phyloP scores from a whole-genome alignment of 2,888 invertebrate species.

The Synergus laeviventris region DNA sequence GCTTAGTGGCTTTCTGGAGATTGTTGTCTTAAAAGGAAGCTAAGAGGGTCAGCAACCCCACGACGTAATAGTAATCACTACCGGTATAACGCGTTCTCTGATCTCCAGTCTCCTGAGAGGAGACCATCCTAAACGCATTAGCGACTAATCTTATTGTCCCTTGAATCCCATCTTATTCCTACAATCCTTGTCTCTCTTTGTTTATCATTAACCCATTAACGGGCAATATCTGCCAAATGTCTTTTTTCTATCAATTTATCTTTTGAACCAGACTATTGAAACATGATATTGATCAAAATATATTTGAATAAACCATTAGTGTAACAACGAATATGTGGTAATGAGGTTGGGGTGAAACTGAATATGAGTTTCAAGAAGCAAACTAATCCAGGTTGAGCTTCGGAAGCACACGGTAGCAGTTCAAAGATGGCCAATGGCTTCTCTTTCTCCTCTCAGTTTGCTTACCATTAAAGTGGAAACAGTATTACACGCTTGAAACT shows the following conservation, averaged over 20 bases:
- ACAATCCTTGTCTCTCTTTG: slow-evolving; percentile 52
- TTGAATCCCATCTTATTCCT: slow-evolving; percentile 56
- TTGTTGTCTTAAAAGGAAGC: slow-evolving; percentile 37
- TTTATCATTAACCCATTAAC: slow-evolving; percentile 66
- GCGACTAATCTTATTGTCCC: slow-evolving; percentile 67
- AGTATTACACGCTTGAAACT: background rate
- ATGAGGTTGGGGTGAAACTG: background rate
- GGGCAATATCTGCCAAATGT: slow-evolving; percentile 57
- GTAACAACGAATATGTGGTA: background rate
- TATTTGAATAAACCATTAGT: background rate
- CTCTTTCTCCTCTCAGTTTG: background rate
- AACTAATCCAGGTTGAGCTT: background rate
- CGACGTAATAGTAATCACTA: slow-evolving; percentile 44
- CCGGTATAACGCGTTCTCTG: slow-evolving; percentile 47
- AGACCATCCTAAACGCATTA: slow-evolving; percentile 65
- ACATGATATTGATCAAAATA: too few relatives aligned
- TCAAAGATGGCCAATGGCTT: background rate
- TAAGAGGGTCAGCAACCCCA: slow-evolving; percentile 39
- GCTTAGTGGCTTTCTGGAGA: slow-evolving; percentile 23
- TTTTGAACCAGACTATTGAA: background rate
- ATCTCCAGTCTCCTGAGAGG: slow-evolving; percentile 47
- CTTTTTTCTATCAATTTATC: slow-evolving; percentile 43
- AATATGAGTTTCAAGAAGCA: background rate
- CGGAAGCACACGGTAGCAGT: background rate
- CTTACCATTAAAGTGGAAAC: slow-evolving; percentile 2